Conservation (phyloP, 2,797 vertebrate genomes). For the Halcyon chelicuti region DNA sequence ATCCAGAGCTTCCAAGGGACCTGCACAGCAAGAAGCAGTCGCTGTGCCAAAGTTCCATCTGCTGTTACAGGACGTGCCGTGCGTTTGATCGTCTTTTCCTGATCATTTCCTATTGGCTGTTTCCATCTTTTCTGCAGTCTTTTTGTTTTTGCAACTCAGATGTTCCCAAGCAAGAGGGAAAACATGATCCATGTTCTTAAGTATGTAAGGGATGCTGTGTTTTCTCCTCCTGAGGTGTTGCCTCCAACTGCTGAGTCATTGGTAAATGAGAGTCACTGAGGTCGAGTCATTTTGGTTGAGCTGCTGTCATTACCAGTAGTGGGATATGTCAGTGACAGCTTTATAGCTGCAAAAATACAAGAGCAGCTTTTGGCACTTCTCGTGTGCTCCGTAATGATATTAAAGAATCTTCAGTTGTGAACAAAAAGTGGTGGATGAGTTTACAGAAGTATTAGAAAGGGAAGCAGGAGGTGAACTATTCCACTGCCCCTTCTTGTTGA, state of each 20-base stretch:
- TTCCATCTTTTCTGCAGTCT: not conserved
- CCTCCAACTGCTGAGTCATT: not conserved
- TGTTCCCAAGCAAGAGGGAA: not conserved
- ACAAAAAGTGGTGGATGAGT: not conserved
- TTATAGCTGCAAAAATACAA: not conserved
- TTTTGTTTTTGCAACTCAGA: not conserved
- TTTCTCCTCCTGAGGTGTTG: not conserved
- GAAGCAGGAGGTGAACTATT: not conserved
- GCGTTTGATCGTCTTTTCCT: not conserved
- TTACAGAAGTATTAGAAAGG: not conserved
- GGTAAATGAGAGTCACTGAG: not conserved
- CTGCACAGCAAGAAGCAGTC: not conserved
- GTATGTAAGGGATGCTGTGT: not conserved
- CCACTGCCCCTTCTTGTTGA: not conserved
- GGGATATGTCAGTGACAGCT: not conserved
- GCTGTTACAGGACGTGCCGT: fast-evolving
- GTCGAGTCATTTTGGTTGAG: not conserved
- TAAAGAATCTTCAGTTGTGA: not conserved
- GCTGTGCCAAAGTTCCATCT: not conserved
- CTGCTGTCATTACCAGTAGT: not conserved
- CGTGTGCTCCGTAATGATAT: not conserved
- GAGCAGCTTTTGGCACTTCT: not conserved
- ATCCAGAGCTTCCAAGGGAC: not conserved
- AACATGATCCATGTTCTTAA: not conserved
- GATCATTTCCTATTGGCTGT: not conserved